A percentile compares a stretch with the other conserved stretches of the same genome.
Conservation (phyloP, 1,140 invertebrate species). For the Papilio xuthus region DNA sequence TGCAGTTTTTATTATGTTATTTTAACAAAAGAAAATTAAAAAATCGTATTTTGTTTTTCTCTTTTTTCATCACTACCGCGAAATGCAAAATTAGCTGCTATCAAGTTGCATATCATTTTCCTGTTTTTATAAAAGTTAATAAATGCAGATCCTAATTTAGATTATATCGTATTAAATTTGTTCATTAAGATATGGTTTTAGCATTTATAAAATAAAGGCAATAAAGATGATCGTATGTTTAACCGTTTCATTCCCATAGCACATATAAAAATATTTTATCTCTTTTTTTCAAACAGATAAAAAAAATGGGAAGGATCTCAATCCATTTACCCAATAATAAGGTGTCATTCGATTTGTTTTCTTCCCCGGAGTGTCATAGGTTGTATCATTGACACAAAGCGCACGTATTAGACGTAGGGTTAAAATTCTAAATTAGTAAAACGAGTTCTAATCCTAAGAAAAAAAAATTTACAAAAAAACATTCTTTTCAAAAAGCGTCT, state of each 20-base stretch:
- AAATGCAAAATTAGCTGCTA: slow-evolving; percentile 9
- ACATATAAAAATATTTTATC: no score
- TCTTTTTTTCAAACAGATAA: no score
- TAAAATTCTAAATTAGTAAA: no score
- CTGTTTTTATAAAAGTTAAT: slow-evolving; percentile 14
- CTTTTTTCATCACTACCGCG: slow-evolving; percentile 7
- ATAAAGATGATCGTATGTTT: neutral
- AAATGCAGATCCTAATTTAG: slow-evolving; percentile 10
- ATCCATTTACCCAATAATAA: no score
- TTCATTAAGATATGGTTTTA: slow-evolving; percentile 3
- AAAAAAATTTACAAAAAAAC: no score
- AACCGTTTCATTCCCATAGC: neutral
- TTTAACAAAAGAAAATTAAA: neutral
- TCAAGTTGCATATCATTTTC: slow-evolving; percentile 1
- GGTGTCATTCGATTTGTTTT: no score
- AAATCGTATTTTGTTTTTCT: neutral
- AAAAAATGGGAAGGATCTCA: no score
- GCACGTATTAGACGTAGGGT: no score
- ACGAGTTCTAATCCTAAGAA: no score
- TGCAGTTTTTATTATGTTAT: neutral
- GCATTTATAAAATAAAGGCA: neutral
- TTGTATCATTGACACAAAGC: no score
- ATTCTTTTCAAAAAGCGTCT: no score
- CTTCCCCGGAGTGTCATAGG: no score
- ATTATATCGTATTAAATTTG: neutral